Evolutionary conservation across 1,140 invertebrate genomes (phyloP).

Genomic region (Ceratina australensis): DNA sequence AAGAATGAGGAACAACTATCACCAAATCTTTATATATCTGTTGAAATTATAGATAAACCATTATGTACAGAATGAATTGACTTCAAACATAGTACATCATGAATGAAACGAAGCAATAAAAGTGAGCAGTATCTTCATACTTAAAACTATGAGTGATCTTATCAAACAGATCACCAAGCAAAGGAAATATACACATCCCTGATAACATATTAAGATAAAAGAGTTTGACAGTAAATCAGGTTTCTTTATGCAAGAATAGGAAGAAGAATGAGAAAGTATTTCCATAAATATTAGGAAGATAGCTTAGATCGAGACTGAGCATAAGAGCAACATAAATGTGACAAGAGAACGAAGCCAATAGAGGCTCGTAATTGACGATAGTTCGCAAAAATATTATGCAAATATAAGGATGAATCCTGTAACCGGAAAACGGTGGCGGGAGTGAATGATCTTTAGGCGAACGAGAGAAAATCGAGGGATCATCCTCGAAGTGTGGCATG

Average conservation of each 20-base stretch:
- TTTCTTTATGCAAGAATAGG: background rate
- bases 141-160: background rate
- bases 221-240: background rate
- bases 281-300: background rate
- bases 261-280: background rate
- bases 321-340: background rate
- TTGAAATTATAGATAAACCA: background rate
- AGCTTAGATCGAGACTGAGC: background rate
- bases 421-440: background rate
- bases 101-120: background rate
- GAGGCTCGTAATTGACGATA: background rate
- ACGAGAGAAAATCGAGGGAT: slow-evolving; percentile 15
- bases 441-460: background rate
- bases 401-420: background rate
- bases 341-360: background rate
- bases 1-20: background rate
- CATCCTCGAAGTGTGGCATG: slow-evolving; percentile 41
- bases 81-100: background rate
- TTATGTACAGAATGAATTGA: background rate
- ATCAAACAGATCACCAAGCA: slow-evolving; percentile 4
- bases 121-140: background rate
- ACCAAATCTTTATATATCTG: background rate
- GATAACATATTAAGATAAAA: background rate
- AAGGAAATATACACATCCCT: background rate
- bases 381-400: background rate